Evolutionary conservation across 2,888 invertebrate species (phyloP), one percentile per base, ranked within the genome.

Genomic region (Drosophila tripunctata): DNA sequence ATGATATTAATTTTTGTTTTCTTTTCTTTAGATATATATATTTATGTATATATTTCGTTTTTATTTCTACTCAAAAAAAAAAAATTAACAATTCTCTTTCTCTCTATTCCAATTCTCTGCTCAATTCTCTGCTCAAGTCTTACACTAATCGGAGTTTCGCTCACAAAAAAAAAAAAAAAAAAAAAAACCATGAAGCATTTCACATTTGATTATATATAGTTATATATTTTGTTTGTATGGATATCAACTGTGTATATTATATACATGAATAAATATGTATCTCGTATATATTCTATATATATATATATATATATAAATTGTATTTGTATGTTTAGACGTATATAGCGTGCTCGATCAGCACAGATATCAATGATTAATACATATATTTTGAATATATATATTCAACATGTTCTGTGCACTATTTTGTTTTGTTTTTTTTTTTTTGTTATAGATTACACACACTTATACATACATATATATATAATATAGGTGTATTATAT

Each of bases 381-480:
- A 80, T 84, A 80, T 80, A 80, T 80, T 81, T 81, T 65, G 45
- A 81, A 80, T 84, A 80, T 80, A 80, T 61, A 84, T 84, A 84
- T 70, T 57, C 17, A 78, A 72, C 77, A 81, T 50, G 36, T 33
- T 58, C 55, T 55, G 61, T 70, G 71, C 55, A 51, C 22, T n/a
- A n/a, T n/a, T n/a, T n/a, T n/a, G n/a, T n/a, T n/a, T n/a, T n/a
- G n/a, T n/a, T n/a, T n/a, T n/a, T n/a, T n/a, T n/a, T n/a, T n/a
- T 19, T 43, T 51, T 36, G 15, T 33, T 36, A 24, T 30, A 21
- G 57, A 21, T 47, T 27, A 27, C 47, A 45, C 22, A 22, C 48
- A 14, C 17, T 36, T 12, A 40, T 35, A n/a, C 50, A n/a, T 21
- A 41, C 27, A 4, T 24, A 14, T 35, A 36, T 48, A 30, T 40